These are phyloP conservation scores for Leptinotarsa texana DNA, from an alignment of 1,140 invertebrate species.

Conservation along the genomic window DNA sequence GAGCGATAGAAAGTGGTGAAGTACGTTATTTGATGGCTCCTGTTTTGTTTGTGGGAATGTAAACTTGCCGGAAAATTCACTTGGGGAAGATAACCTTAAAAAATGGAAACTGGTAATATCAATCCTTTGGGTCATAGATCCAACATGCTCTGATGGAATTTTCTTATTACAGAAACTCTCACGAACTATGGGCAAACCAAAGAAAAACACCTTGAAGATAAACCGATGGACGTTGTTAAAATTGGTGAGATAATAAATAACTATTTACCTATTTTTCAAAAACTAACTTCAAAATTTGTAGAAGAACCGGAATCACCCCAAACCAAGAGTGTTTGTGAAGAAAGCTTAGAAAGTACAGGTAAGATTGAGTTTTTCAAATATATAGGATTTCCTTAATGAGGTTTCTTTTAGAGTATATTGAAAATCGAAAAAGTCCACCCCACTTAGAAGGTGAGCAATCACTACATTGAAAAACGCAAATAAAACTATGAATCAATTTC, in stretches of 20 bases:
- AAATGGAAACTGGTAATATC: constrained; percentile 20
- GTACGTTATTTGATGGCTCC: neutral
- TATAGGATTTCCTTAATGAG: neutral
- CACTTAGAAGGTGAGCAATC: neutral
- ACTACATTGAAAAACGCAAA: neutral
- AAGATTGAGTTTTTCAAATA: neutral
- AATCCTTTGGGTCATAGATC: neutral
- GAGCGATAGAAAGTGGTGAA: neutral
- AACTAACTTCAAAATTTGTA: neutral
- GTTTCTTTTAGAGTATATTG: neutral
- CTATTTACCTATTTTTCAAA: neutral
- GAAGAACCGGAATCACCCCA: neutral
- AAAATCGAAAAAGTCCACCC: neutral
- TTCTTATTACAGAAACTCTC: constrained; percentile 20
- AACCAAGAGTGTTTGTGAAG: neutral
- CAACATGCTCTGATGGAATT: neutral
- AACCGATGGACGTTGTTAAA: constrained; percentile 3
- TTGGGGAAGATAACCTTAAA: constrained; percentile 3
- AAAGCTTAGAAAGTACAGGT: constrained; percentile 6
- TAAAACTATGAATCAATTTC: neutral
- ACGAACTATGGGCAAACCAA: constrained; percentile 13
- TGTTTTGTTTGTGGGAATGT: constrained; percentile 15
- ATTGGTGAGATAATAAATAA: neutral
- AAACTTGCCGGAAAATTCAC: constrained; percentile 9
- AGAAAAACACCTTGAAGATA: constrained; percentile 11